Conservation (phyloP, 1,140 invertebrate genomes). For the Drosophila rhopaloa region DNA sequence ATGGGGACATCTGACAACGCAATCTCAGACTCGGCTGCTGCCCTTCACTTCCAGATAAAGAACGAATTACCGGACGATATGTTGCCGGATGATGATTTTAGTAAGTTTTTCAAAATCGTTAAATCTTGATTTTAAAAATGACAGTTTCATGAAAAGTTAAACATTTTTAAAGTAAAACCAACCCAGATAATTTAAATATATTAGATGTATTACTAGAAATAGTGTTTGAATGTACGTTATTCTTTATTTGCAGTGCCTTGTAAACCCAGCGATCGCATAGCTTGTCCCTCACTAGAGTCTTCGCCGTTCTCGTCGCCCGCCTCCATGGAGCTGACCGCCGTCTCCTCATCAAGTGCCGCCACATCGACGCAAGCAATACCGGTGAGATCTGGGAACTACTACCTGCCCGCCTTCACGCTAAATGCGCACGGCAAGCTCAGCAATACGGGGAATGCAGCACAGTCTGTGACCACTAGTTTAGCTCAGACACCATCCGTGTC, state of each 20-base stretch:
- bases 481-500: constrained; percentile 44
- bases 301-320: constrained; percentile 81
- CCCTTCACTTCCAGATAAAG: constrained; percentile 79
- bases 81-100: constrained; percentile 69
- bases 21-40: constrained; percentile 77
- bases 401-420: constrained; percentile 67
- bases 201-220: no score
- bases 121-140: no score
- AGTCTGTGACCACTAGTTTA: constrained; percentile 17
- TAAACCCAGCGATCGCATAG: constrained; percentile 63
- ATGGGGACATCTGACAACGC: constrained; percentile 77
- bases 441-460: constrained; percentile 25
- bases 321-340: constrained; percentile 73
- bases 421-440: constrained; percentile 69
- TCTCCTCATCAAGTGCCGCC: constrained; percentile 42
- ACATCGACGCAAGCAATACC: constrained; percentile 41
- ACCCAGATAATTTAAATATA: no score
- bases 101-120: constrained; percentile 44
- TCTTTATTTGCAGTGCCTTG: constrained; percentile 54
- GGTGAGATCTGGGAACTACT: constrained; percentile 64
- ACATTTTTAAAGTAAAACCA: no score
- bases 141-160: no score
- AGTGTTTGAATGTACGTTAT: background rate
- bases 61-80: constrained; percentile 73
- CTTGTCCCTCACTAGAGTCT: constrained; percentile 77